Base-by-base conservation (phyloP, 2,888 invertebrate genomes). In the Cryptophagus acutangulus region DNA sequence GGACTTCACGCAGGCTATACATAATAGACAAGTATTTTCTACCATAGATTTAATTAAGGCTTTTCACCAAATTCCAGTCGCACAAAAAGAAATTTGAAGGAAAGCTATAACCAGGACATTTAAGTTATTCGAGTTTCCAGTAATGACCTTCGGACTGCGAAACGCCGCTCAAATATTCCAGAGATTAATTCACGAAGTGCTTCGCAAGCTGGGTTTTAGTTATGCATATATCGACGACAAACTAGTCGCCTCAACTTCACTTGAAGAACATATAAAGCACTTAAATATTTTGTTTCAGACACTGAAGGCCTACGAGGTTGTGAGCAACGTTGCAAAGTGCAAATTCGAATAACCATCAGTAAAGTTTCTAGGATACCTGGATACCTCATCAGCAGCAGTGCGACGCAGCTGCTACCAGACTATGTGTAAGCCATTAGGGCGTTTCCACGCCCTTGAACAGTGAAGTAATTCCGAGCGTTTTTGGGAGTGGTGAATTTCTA, bases 101-200 rank as follows among this genome's bases (percentile, higher is more conserved):
- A 66, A 65, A 2, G 66, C 62, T 0, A 58, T 68, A 2, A 61
- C 43, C 1, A 67, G 66, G 2, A 64, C 65, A 1, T 59, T 65
- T 37, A 65, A 63, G 2, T 40, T 66, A 2, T 67, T 58, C 36
- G 66, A 67, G 38, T 64, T 57, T 33, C 5, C 44, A 0, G 24
- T 34, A 6, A 66, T 65, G 62, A 34, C 52, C 17, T 58, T 61
- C 36, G 65, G 64, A 0, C 43, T 68, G 2, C 44, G 58, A 2
- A 67, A 67, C 36, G 63, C 63, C 1, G 57, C 58, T 1, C 62
- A 63, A 37, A 63, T 61, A 1, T 69, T 67, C 41, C 62, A 65
- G 39, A 43, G 62, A 1, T 62, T 62, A 35, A 60, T 67, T 36
- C 51, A 67, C 33, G 44, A 52, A 5, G 48, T 61, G 3, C 33